Conservation (phyloP, 2,797 vertebrate species). For the Lerista edwardsae region DNA sequence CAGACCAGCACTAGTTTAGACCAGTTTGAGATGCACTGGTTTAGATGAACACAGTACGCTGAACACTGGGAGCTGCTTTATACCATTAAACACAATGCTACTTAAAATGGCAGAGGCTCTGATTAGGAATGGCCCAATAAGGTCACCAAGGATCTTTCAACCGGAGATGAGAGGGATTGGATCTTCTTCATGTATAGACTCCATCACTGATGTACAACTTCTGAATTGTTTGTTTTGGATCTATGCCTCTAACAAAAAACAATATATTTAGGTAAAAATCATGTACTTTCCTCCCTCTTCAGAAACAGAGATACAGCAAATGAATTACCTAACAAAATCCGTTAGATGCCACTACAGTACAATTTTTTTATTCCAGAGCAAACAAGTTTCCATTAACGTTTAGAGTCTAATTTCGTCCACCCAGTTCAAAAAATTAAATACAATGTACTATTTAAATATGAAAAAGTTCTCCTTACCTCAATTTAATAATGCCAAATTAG, state of each 20-base stretch:
- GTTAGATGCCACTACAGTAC: slow-evolving; percentile 2
- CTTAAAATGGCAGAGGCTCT: slow-evolving; percentile 21
- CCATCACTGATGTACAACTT: no score
- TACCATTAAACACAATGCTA: background rate
- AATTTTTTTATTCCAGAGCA: background rate
- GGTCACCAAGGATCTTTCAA: background rate
- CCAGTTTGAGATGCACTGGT: no score
- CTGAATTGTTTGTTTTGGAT: background rate
- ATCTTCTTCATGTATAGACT: background rate
- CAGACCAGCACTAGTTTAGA: no score
- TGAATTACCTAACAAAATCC: background rate
- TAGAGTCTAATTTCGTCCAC: background rate
- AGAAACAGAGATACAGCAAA: slow-evolving; percentile 1
- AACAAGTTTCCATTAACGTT: slow-evolving; percentile 13
- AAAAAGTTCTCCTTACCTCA: slow-evolving; percentile 33
- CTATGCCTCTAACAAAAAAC: slow-evolving; percentile 13
- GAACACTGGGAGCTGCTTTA: background rate
- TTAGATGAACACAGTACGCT: no score
- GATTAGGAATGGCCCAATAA: background rate
- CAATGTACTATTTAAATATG: slow-evolving; percentile 38
- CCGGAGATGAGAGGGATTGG: background rate
- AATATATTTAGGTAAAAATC: slow-evolving; percentile 39
- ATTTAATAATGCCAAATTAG: slow-evolving; percentile 52
- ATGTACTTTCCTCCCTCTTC: background rate
- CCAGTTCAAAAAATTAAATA: slow-evolving; percentile 27